A percentile compares a stretch with the other conserved stretches of the same genome.
Evolutionary conservation across 2,113 vertebrate genomes (phyloP).

Genomic region (Catharus fuscescens): DNA sequence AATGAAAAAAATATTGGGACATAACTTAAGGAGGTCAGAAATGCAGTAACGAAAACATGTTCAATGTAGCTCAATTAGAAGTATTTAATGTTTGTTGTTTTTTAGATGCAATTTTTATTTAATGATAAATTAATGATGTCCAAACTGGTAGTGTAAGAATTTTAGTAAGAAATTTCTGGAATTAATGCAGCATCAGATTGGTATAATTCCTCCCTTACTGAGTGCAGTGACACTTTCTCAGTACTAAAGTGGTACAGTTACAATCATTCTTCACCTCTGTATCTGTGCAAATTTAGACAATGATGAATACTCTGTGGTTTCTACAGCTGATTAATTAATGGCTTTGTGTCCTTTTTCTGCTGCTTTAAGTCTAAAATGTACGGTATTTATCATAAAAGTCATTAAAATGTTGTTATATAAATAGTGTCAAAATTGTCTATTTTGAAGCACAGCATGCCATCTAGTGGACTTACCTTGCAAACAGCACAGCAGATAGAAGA

Average conservation of each 20-base stretch:
- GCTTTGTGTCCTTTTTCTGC: not conserved
- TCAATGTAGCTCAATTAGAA: not conserved
- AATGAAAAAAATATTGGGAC: not conserved
- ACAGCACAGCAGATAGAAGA: not conserved
- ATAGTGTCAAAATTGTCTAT: not conserved
- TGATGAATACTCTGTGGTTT: not conserved
- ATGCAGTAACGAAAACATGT: not conserved
- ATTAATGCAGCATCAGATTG: not conserved
- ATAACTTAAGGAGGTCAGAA: not conserved
- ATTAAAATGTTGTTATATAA: not conserved
- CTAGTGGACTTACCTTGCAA: conserved; percentile 62
- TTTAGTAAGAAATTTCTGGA: not conserved
- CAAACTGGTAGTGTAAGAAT: not conserved
- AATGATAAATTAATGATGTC: not conserved
- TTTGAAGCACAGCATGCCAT: conserved; percentile 65
- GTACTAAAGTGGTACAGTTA: not conserved
- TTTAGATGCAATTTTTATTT: not conserved
- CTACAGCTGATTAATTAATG: not conserved
- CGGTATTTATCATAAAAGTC: not conserved
- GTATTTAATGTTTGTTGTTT: accelerated
- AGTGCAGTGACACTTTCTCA: not conserved
- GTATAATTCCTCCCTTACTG: not conserved
- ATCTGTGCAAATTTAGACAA: not conserved
- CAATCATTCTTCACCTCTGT: not conserved
- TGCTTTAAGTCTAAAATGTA: not conserved